Conservation (phyloP, 2,797 vertebrate genomes). For the Fistularia tabacaria region DNA sequence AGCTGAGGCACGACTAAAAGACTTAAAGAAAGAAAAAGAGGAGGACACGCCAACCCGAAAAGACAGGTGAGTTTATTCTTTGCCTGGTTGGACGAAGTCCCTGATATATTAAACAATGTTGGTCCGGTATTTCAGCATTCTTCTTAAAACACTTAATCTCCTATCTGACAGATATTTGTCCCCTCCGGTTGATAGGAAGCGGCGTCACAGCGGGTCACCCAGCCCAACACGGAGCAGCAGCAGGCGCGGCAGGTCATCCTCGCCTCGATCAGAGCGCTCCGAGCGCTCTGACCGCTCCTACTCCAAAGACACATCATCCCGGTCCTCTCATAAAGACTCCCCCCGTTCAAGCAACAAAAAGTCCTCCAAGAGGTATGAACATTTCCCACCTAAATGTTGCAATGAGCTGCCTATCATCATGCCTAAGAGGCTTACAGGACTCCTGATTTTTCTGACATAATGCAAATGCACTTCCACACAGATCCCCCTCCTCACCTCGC, state of each 20-base stretch:
- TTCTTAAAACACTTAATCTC: constrained; percentile 11
- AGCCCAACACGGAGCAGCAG: constrained; percentile 89
- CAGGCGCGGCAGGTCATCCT: constrained; percentile 85
- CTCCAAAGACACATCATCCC: constrained; percentile 85
- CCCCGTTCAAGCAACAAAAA: constrained; percentile 92
- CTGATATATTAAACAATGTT: neutral
- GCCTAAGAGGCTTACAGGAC: neutral
- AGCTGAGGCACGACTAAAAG: constrained; percentile 85
- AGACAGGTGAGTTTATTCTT: constrained; percentile 79
- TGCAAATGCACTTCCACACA: constrained; percentile 35
- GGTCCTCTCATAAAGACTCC: constrained; percentile 92
- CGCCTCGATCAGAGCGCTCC: constrained; percentile 88
- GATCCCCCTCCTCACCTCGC: constrained; percentile 91
- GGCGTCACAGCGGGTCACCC: constrained; percentile 88
- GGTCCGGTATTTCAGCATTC: neutral
- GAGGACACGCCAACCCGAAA: constrained; percentile 88
- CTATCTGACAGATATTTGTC: constrained; percentile 21
- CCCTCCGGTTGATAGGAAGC: constrained; percentile 77
- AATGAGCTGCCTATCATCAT: too few relatives aligned
- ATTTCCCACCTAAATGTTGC: too few relatives aligned
- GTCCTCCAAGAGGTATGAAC: constrained; percentile 85
- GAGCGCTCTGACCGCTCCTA: constrained; percentile 86
- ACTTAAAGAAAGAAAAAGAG: constrained; percentile 77
- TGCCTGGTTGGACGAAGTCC: too few relatives aligned
- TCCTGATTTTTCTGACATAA: too few relatives aligned